Percentiles rank a stretch among this genome's conserved stretches.
These are phyloP conservation scores for Mimas tiliae DNA, from an alignment of 2,888 invertebrate species.

Conservation along the genomic window DNA sequence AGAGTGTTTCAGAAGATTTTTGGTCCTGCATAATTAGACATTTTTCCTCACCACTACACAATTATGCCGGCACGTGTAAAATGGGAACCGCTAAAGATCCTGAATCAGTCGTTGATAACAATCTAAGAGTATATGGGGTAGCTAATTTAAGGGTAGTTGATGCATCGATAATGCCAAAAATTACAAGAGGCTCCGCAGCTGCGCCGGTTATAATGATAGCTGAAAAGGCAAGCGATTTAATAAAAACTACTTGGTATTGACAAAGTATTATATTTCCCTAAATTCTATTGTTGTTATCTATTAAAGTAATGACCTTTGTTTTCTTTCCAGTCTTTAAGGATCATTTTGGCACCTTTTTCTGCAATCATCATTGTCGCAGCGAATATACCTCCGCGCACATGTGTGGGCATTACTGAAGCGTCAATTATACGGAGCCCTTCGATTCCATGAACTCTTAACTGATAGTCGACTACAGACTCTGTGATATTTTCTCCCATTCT, in stretches of 20 bases:
- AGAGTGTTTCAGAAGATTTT: conserved; percentile 70
- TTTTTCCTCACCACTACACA: conserved; percentile 74
- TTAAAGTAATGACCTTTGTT: conserved; percentile 65
- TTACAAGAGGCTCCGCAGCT: conserved; percentile 74
- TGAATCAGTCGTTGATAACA: conserved; percentile 72
- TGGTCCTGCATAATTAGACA: conserved; percentile 78
- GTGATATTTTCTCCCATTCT: conserved; percentile 75
- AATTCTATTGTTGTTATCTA: conserved; percentile 44
- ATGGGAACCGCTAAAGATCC: conserved; percentile 72
- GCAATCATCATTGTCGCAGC: conserved; percentile 80
- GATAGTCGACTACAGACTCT: conserved; percentile 71
- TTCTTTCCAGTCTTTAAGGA: conserved; percentile 77
- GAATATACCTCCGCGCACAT: conserved; percentile 70
- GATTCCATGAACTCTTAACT: conserved; percentile 71
- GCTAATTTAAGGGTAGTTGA: conserved; percentile 72
- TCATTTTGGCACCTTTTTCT: conserved; percentile 74
- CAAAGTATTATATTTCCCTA: conserved; percentile 53
- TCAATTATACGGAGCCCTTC: conserved; percentile 77
- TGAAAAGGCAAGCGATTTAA: conserved; percentile 79
- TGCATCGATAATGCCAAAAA: conserved; percentile 76
- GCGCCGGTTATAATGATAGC: conserved; percentile 81
- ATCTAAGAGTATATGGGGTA: conserved; percentile 67
- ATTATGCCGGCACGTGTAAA: conserved; percentile 78
- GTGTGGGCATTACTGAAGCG: conserved; percentile 78
- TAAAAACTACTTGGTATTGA: conserved; percentile 78